These are phyloP conservation scores for Tragulus kanchil DNA, from an alignment of 2,113 vertebrate species.

Conservation along the genomic window DNA sequence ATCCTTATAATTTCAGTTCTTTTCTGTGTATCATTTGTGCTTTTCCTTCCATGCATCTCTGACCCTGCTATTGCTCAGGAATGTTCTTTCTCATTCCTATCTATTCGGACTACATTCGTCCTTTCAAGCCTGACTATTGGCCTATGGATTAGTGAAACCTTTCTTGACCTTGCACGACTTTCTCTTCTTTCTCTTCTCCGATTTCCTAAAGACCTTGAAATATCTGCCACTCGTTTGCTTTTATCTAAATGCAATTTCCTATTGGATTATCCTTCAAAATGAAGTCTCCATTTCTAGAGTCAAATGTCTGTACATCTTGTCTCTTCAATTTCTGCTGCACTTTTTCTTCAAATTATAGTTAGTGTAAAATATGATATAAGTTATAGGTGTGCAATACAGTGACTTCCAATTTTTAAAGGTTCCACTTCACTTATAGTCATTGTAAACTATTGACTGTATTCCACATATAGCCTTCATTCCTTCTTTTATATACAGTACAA, in stretches of 20 bases:
- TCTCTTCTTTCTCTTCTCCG: neutral
- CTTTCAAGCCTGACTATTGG: too few species aligned
- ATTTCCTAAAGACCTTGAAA: neutral
- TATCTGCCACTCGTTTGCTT: neutral
- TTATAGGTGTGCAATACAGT: neutral
- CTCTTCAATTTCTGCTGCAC: fast-evolving
- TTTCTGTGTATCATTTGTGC: neutral
- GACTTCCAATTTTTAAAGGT: neutral
- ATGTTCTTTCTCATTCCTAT: neutral
- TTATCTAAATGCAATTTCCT: neutral
- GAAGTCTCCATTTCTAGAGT: neutral
- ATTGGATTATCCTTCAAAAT: neutral
- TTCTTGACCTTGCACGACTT: neutral
- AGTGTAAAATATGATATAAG: neutral
- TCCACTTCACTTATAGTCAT: too few species aligned
- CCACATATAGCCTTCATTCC: neutral
- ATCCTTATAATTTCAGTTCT: neutral
- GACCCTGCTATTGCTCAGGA: neutral
- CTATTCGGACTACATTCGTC: neutral
- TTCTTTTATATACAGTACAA: neutral
- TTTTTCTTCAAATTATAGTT: neutral
- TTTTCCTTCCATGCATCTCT: neutral
- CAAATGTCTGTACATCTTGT: neutral
- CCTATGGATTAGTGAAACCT: neutral
- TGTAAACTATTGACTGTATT: too few species aligned